Conservation (phyloP, 2,113 vertebrate genomes). For the Tupaia tana region DNA sequence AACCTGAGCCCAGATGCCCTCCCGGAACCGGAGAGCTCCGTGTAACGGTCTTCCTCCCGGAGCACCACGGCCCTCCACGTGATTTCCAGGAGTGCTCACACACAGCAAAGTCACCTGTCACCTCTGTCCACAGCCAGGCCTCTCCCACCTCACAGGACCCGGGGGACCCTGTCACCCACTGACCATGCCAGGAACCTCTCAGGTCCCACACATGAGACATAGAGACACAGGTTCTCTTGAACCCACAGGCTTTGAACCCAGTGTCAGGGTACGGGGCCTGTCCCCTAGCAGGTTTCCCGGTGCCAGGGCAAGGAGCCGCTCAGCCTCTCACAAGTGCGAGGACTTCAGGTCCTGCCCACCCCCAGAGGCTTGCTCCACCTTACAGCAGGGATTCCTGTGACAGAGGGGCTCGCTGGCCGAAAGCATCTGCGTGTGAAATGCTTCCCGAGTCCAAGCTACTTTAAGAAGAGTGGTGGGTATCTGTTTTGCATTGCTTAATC, state of each 20-base stretch:
- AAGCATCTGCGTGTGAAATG: not conserved
- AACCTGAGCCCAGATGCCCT: no score
- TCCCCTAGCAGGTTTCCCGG: not conserved
- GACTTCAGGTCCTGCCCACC: not conserved
- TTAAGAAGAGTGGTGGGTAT: not conserved
- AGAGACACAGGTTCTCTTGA: not conserved
- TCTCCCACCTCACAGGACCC: not conserved
- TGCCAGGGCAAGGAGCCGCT: not conserved
- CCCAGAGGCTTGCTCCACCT: not conserved
- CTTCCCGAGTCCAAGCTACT: not conserved
- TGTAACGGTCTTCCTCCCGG: no score
- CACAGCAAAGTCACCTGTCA: not conserved
- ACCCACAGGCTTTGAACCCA: accelerated
- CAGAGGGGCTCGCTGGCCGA: not conserved
- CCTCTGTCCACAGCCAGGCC: not conserved
- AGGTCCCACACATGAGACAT: not conserved
- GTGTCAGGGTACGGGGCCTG: not conserved
- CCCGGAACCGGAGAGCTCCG: no score
- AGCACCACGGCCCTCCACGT: accelerated
- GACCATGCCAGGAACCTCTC: not conserved
- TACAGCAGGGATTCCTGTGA: not conserved
- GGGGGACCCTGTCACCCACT: not conserved
- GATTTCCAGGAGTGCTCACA: not conserved
- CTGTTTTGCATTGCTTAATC: not conserved
- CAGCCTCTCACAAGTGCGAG: not conserved